Evolutionary conservation across 2,888 invertebrate genomes (phyloP).

Genomic region (Lithodes maja): DNA sequence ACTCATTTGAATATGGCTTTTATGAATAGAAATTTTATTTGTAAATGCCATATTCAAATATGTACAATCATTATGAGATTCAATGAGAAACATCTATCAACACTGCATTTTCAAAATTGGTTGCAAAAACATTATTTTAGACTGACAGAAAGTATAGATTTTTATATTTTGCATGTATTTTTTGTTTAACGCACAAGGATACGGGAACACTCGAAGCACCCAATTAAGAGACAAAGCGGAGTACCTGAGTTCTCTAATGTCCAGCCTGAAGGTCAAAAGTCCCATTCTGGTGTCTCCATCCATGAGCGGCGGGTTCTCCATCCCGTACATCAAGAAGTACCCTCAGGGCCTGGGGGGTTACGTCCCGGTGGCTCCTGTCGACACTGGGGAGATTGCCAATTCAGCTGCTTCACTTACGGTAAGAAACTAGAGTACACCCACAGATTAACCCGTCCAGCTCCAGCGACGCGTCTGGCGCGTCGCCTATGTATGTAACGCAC

Average conservation of each 20-base stretch:
- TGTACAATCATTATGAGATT: too few species aligned
- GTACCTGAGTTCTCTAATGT: slow-evolving; percentile 47
- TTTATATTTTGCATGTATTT: slow-evolving; percentile 3
- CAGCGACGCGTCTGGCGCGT: neutral
- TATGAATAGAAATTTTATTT: too few species aligned
- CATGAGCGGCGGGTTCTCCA: slow-evolving; percentile 76
- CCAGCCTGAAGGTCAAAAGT: slow-evolving; percentile 66
- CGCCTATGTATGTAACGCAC: too few species aligned
- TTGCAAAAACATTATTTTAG: too few species aligned
- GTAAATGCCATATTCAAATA: too few species aligned
- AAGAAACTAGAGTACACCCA: too few species aligned
- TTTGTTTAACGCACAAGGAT: slow-evolving; percentile 46
- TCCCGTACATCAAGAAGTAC: slow-evolving; percentile 75
- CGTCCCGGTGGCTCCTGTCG: slow-evolving; percentile 75
- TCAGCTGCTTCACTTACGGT: slow-evolving; percentile 69
- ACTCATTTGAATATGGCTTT: too few species aligned
- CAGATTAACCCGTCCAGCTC: too few species aligned
- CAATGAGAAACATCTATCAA: too few species aligned
- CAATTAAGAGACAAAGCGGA: slow-evolving; percentile 37
- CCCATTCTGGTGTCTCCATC: slow-evolving; percentile 77
- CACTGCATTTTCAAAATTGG: too few species aligned
- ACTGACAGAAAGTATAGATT: too few species aligned
- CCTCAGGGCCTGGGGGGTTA: slow-evolving; percentile 69
- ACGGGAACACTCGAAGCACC: slow-evolving; percentile 34
- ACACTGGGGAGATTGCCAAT: slow-evolving; percentile 72